These are phyloP conservation scores for Porites lutea DNA, from an alignment of 64 coral and sea anemone genomes.

Conservation along the genomic window DNA sequence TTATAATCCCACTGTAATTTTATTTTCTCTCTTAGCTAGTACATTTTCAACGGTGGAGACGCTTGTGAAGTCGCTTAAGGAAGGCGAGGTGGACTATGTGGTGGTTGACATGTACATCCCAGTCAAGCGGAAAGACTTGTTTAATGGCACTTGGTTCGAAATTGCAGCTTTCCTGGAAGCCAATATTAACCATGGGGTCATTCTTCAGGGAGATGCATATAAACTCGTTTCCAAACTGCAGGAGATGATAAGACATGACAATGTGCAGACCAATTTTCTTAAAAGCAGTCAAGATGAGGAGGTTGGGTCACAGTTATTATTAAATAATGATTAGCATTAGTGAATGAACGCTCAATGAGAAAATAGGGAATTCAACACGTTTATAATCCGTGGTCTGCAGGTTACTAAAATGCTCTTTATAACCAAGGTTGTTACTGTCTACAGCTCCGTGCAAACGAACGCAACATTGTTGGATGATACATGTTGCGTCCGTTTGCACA, in stretches of 20 bases:
- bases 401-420: too few species aligned
- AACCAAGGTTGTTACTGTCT: too few species aligned
- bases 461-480: too few species aligned
- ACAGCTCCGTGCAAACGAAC: too few species aligned
- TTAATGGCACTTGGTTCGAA: slow-evolving; percentile 39
- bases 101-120: slow-evolving; percentile 29
- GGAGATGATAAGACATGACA: background rate
- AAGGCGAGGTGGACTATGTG: slow-evolving; percentile 28
- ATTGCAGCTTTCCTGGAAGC: background rate
- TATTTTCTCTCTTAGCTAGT: background rate
- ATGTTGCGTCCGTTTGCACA: too few species aligned
- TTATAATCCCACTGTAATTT: background rate
- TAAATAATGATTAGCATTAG: too few species aligned
- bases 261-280: slow-evolving; percentile 38
- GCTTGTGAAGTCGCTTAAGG: background rate
- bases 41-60: background rate
- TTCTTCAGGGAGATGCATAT: slow-evolving; percentile 12
- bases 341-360: too few species aligned
- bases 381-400: too few species aligned
- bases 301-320: background rate
- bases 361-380: too few species aligned
- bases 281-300: background rate
- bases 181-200: background rate
- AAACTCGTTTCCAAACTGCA: background rate
- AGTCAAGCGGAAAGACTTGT: slow-evolving; percentile 1